A percentile compares a stretch with the other conserved stretches of the same genome.
Evolutionary conservation across 2,113 vertebrate genomes (phyloP).

Genomic region (Scatophagus argus): DNA sequence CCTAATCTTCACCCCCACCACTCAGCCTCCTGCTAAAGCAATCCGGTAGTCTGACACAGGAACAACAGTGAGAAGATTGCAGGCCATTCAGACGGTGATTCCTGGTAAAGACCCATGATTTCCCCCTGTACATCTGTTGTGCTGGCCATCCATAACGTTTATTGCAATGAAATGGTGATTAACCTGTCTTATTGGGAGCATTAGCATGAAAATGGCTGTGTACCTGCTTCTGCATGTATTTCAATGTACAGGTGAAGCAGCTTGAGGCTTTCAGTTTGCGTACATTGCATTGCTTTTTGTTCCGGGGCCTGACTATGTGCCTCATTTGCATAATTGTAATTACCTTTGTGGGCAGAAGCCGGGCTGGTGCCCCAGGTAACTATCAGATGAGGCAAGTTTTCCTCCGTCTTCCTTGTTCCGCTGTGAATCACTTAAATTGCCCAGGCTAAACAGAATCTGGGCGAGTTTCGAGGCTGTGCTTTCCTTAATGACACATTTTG

Average conservation of each 20-base stretch:
- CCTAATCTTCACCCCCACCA: slow-evolving; percentile 37
- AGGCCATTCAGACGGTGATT: slow-evolving; percentile 25
- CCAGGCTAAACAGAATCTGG: slow-evolving; percentile 51
- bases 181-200: slow-evolving; percentile 19
- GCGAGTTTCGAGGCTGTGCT: slow-evolving; percentile 48
- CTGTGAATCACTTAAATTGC: slow-evolving; percentile 74
- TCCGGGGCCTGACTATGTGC: slow-evolving; percentile 46
- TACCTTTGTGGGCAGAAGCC: slow-evolving; percentile 74
- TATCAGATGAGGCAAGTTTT: slow-evolving; percentile 59
- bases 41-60: slow-evolving; percentile 43
- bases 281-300: slow-evolving; percentile 61
- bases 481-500: slow-evolving; percentile 73
- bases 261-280: slow-evolving; percentile 38
- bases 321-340: slow-evolving; percentile 83
- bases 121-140: neutral
- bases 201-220: slow-evolving; percentile 44
- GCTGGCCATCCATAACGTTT: slow-evolving; percentile 27
- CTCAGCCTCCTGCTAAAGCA: slow-evolving; percentile 61
- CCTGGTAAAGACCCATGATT: slow-evolving; percentile 43
- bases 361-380: slow-evolving; percentile 73
- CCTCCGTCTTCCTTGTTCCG: slow-evolving; percentile 47
- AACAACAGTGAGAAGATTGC: slow-evolving; percentile 60
- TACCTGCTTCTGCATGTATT: slow-evolving; percentile 22
- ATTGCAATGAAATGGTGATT: slow-evolving; percentile 35
- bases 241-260: slow-evolving; percentile 44